phyloP scores from a whole-genome alignment of 2,797 vertebrate species.

The Centropyge bicolor region DNA sequence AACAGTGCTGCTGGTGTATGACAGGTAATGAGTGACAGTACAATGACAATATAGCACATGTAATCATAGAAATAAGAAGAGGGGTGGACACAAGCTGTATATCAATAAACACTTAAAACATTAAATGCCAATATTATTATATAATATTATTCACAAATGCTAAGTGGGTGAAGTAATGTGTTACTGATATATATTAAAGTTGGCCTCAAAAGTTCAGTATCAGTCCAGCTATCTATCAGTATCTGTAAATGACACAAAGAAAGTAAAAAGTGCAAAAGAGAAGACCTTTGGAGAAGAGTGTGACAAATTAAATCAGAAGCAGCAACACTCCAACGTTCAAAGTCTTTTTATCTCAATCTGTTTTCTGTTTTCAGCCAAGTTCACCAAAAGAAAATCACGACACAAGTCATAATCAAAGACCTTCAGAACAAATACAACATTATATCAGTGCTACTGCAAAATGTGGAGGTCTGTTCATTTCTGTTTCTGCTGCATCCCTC shows the following conservation, averaged over 20 bases:
- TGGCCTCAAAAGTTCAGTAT: too few species aligned
- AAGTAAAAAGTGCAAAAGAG: too few species aligned
- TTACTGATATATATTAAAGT: too few species aligned
- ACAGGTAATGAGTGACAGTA: not conserved
- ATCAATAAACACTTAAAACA: not conserved
- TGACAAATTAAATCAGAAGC: too few species aligned
- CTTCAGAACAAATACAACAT: not conserved
- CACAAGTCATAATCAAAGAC: conserved; percentile 1
- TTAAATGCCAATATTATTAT: not conserved
- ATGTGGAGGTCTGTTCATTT: not conserved
- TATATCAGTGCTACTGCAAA: not conserved
- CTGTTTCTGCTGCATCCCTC: not conserved
- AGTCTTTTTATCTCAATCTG: not conserved
- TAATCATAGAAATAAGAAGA: not conserved
- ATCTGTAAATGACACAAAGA: too few species aligned
- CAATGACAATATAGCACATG: not conserved
- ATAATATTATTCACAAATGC: not conserved
- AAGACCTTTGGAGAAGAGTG: too few species aligned
- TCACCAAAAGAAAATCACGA: not conserved
- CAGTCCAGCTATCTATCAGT: too few species aligned
- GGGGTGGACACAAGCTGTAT: not conserved
- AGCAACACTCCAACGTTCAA: not conserved
- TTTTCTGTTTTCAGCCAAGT: not conserved
- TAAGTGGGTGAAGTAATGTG: too few species aligned
- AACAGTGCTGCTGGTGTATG: not conserved